These are phyloP conservation scores for Arizona elegans DNA, from an alignment of 2,113 vertebrate genomes.

Conservation along the genomic window DNA sequence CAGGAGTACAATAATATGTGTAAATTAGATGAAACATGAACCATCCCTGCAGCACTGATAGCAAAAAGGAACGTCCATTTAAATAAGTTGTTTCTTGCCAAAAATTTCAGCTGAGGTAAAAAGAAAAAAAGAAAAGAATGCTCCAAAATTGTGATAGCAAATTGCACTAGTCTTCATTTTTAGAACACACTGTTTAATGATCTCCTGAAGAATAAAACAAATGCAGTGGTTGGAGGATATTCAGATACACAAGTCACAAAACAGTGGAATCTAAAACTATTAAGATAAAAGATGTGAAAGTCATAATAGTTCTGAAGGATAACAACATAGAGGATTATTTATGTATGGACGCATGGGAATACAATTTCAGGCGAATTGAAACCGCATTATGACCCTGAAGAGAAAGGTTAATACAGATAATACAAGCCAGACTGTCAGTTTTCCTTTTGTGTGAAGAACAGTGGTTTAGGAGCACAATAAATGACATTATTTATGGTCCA, in stretches of 20 bases:
- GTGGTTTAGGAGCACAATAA: not conserved
- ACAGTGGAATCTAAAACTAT: not conserved
- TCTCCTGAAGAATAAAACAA: not conserved
- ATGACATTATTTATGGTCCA: not conserved
- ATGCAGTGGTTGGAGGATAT: not conserved
- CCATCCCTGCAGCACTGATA: not conserved
- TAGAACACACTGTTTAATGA: fast-evolving
- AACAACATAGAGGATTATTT: not conserved
- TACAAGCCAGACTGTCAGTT: not conserved
- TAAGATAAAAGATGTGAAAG: not conserved
- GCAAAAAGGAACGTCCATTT: not conserved
- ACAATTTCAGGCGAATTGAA: not conserved
- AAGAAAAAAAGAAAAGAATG: not conserved
- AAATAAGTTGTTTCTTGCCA: not conserved
- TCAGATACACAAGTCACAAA: not conserved
- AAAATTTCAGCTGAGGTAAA: not conserved
- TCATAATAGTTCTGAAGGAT: not conserved
- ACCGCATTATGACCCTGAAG: not conserved
- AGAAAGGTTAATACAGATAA: not conserved
- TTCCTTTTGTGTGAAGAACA: not conserved
- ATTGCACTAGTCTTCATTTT: not conserved
- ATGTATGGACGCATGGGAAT: not conserved
- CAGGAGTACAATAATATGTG: not conserved
- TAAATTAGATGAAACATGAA: not conserved
- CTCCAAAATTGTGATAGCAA: not conserved